Conservation (phyloP, 2,888 invertebrate genomes). For the Desoria tigrina region DNA sequence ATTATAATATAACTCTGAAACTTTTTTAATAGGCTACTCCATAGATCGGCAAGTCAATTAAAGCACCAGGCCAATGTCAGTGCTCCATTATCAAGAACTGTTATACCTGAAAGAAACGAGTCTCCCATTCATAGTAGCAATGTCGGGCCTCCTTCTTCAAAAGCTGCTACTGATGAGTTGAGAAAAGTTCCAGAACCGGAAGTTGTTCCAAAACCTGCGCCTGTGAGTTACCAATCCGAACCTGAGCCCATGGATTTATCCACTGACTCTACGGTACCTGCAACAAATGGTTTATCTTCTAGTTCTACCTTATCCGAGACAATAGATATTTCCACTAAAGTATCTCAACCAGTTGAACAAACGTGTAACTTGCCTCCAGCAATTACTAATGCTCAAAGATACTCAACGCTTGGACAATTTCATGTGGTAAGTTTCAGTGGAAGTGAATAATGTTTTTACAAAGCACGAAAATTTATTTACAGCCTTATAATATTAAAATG, state of each 20-base stretch:
- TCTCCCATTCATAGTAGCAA: no score
- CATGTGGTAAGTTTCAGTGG: constrained; percentile 26
- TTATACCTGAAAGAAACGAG: no score
- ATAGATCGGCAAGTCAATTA: constrained; percentile 30
- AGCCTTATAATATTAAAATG: no score
- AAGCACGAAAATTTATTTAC: no score
- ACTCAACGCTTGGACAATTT: constrained; percentile 31
- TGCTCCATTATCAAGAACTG: constrained; percentile 21
- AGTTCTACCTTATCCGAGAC: not conserved
- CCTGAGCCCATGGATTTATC: not conserved
- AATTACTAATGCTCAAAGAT: constrained; percentile 22
- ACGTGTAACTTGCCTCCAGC: constrained; percentile 4
- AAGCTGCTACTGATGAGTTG: not conserved
- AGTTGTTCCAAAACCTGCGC: not conserved
- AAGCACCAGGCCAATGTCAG: constrained; percentile 39
- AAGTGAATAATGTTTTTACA: no score
- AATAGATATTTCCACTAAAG: not conserved
- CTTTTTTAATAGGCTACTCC: constrained; percentile 60
- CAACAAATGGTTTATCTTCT: not conserved
- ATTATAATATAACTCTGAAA: no score
- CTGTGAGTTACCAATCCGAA: not conserved
- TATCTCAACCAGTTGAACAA: not conserved
- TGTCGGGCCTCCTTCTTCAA: constrained; percentile 7
- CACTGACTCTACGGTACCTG: no score
- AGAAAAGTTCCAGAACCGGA: no score